These are phyloP conservation scores for Kradibia gibbosae DNA, from an alignment of 1,140 invertebrate species.

Conservation along the genomic window DNA sequence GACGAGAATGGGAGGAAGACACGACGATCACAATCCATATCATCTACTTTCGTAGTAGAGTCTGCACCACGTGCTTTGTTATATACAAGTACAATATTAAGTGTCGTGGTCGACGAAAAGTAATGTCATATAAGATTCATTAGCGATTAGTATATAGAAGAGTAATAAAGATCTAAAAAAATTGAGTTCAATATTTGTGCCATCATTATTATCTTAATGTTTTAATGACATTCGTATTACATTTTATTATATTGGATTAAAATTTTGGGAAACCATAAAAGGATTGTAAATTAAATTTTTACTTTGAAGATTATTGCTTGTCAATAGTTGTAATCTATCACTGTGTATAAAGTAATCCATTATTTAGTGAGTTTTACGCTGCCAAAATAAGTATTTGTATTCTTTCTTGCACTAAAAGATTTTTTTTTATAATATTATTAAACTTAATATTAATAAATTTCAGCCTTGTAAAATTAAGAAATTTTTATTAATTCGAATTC, in stretches of 20 bases:
- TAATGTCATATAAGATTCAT: background rate
- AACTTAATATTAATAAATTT: too few species aligned
- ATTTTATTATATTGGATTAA: background rate
- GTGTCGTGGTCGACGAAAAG: background rate
- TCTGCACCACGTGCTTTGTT: background rate
- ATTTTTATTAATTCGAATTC: too few species aligned
- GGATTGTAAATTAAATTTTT: background rate
- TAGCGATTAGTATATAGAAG: background rate
- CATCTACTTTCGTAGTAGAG: background rate
- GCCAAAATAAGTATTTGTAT: too few species aligned
- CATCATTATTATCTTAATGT: slow-evolving; percentile 4
- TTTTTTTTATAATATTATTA: too few species aligned
- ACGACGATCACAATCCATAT: background rate
- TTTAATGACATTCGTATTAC: background rate
- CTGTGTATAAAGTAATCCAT: background rate
- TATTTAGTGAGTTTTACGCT: too few species aligned
- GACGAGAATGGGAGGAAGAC: background rate
- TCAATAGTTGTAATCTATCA: background rate
- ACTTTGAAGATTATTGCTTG: background rate
- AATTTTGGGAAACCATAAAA: background rate
- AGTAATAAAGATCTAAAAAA: slow-evolving; percentile 6
- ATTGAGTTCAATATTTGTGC: background rate
- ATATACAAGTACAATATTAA: background rate
- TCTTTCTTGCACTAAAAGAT: too few species aligned
- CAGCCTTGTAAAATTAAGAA: too few species aligned